Evolutionary conservation across 2,888 invertebrate genomes (phyloP).

Genomic region (Agonum fuliginosum): DNA sequence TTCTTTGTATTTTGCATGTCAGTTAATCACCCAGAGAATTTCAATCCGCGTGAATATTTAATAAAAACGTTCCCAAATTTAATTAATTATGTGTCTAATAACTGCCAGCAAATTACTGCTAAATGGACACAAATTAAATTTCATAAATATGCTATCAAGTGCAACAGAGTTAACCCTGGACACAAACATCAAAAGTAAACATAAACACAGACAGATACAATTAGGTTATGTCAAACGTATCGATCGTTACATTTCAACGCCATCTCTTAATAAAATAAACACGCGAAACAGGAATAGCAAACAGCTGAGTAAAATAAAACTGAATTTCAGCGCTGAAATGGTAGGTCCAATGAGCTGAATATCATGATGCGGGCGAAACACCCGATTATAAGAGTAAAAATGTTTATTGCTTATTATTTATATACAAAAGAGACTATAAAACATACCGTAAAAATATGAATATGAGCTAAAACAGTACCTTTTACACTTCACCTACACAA

Average conservation of each 20-base stretch:
- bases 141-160: slow-evolving; percentile 14
- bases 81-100: background rate
- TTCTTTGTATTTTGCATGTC: too few relatives aligned
- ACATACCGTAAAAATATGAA: too few relatives aligned
- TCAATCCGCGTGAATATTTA: background rate
- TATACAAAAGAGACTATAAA: too few relatives aligned
- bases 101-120: background rate
- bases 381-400: too few relatives aligned
- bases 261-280: background rate
- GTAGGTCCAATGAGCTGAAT: background rate
- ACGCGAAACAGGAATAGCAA: background rate
- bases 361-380: too few relatives aligned
- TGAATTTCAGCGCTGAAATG: background rate
- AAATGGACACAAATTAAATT: slow-evolving; percentile 7
- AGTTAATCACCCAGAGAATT: too few relatives aligned
- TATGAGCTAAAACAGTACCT: too few relatives aligned
- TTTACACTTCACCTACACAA: too few relatives aligned
- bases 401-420: too few relatives aligned
- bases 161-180: background rate
- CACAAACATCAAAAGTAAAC: background rate
- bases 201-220: background rate
- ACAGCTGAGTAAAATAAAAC: background rate
- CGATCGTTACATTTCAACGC: background rate
- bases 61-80: background rate
- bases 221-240: slow-evolving; percentile 5